These are phyloP conservation scores for Bradynema listronoti DNA, from an alignment of 1,140 invertebrate species.

Conservation along the genomic window DNA sequence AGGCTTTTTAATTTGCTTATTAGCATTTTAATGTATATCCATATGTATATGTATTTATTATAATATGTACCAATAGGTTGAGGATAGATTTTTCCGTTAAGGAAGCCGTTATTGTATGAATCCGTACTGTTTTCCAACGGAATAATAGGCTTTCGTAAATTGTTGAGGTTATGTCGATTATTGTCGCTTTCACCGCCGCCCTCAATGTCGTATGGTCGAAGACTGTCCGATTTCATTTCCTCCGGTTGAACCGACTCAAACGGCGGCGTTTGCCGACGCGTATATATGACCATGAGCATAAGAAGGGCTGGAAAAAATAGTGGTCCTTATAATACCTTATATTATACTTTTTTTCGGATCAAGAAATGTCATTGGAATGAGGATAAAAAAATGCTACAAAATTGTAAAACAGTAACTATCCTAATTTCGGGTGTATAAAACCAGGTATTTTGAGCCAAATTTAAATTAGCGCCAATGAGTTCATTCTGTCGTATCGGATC, in stretches of 20 bases:
- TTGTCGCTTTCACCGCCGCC: slow-evolving; percentile 56
- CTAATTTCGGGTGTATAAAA: too few relatives aligned
- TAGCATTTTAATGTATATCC: too few relatives aligned
- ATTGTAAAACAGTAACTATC: too few relatives aligned
- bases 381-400: slow-evolving; percentile 26
- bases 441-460: too few relatives aligned
- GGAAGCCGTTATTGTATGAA: slow-evolving; percentile 33
- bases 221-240: slow-evolving; percentile 54
- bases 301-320: slow-evolving; percentile 36
- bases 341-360: too few relatives aligned
- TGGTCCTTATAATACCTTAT: too few relatives aligned
- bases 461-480: too few relatives aligned
- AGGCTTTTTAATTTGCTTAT: too few relatives aligned
- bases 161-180: slow-evolving; percentile 50
- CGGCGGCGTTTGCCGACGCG: slow-evolving; percentile 23
- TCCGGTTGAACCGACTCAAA: slow-evolving; percentile 54
- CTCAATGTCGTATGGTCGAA: slow-evolving; percentile 52
- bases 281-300: slow-evolving; percentile 45
- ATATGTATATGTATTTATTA: too few relatives aligned
- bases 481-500: too few relatives aligned
- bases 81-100: slow-evolving; percentile 37
- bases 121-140: slow-evolving; percentile 34
- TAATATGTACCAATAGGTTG: too few relatives aligned
- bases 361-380: too few relatives aligned
- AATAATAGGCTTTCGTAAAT: slow-evolving; percentile 56